Evolutionary conservation across 2,797 vertebrate genomes (phyloP), one percentile per base, ranked within the genome.

Genomic region (Myotis vivesi): DNA sequence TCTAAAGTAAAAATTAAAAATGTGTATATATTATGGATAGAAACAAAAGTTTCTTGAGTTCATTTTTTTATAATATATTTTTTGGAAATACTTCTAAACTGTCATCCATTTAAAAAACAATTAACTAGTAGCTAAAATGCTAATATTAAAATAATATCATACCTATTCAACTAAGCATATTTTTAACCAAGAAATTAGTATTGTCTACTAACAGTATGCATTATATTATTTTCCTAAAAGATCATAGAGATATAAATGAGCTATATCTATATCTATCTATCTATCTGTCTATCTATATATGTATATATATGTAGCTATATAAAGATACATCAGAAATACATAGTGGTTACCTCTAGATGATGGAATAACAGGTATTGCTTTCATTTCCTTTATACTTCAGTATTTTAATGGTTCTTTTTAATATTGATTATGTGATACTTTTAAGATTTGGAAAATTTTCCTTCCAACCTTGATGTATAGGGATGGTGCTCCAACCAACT

Each of bases 1-100:
- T 81, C 69, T 95, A 66, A 93, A 94, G 91, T 91, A 76, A 93
- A 97, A 93, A 89, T 59, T 79, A 23, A 36, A 89, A 81, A 19
- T 73, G 6, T 73, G 3, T 86, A 9, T 90, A 8, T 87, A 72
- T 81, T 77, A 49, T 77, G 84, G 1, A 91, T 25, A 64, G 7
- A 41, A 20, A 94, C 59, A 41, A 66, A 25, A 22, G 79, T 94
- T 88, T 72, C 89, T 93, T 89, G 87, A 81, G 36, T 57, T 93
- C 41, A 30, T 72, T 87, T 91, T 94, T 94, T 93, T 92, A 72
- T 81, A 93, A 91, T 93, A 57, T 64, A 82, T 68, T 66, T 75
- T 82, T 82, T 71, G 51, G 8, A 94, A 79, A 71, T 75, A 89
- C 51, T n/a, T 87, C 91, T 87, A 85, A 81, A 62, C 41, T 87